Percentiles rank a stretch among this genome's conserved stretches.
phyloP scores from a whole-genome alignment of 2,113 vertebrate genomes.

The Vulpes lagopus region DNA sequence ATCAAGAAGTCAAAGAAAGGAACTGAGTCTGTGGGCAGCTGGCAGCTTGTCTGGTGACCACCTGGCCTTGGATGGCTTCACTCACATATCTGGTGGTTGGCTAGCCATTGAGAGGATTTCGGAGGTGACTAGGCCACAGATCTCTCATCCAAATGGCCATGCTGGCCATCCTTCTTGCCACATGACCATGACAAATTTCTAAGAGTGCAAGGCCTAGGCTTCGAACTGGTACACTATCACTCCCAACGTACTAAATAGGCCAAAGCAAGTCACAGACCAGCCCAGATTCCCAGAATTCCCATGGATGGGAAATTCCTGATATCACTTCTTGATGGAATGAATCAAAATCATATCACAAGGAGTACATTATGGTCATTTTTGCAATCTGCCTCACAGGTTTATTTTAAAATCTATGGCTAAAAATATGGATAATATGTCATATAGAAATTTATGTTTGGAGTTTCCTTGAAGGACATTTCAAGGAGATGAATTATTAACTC shows the following conservation, averaged over 20 bases:
- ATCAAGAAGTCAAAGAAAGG: neutral
- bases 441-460: neutral
- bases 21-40: neutral
- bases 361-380: neutral
- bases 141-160: neutral
- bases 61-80: neutral
- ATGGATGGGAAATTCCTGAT: neutral
- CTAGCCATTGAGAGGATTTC: neutral
- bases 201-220: neutral
- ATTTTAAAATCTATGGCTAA: conserved; percentile 12
- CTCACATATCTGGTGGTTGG: neutral
- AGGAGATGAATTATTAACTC: conserved; percentile 20
- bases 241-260: neutral
- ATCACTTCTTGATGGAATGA: neutral
- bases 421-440: neutral
- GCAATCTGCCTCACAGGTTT: neutral
- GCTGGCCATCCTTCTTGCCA: neutral
- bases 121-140: neutral
- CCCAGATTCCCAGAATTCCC: neutral
- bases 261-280: neutral
- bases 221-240: too few species aligned
- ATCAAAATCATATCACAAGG: neutral
- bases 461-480: conserved; percentile 2
- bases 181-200: neutral
- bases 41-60: neutral